These are phyloP conservation scores for Pteropus rufus DNA, from an alignment of 2,797 vertebrate genomes.

Conservation along the genomic window DNA sequence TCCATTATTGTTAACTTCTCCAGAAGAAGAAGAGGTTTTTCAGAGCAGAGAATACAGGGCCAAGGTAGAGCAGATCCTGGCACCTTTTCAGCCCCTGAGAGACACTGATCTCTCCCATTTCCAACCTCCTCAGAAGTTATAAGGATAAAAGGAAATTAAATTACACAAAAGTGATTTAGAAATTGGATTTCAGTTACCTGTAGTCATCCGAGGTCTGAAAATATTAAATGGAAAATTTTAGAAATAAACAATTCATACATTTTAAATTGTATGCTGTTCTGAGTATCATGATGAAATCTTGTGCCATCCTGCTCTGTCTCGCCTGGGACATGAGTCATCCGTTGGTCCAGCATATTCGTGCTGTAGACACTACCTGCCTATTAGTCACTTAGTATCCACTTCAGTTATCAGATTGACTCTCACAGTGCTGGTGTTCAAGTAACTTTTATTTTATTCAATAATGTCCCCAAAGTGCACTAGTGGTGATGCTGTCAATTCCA, in stretches of 20 bases:
- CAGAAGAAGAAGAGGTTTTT: background rate
- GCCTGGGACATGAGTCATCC: background rate
- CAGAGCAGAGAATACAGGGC: background rate
- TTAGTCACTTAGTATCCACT: background rate
- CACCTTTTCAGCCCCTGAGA: background rate
- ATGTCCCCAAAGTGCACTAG: background rate
- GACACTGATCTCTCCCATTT: background rate
- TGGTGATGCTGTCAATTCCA: background rate
- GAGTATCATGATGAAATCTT: background rate
- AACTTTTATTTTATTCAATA: background rate
- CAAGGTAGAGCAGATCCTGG: background rate
- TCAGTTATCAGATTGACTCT: background rate
- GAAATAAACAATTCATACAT: background rate
- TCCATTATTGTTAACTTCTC: background rate
- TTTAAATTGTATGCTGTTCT: background rate
- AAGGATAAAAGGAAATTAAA: conserved; percentile 14
- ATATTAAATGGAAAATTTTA: background rate
- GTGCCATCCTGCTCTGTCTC: background rate
- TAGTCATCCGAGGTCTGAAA: background rate
- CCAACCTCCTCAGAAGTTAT: background rate
- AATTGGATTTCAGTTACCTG: background rate
- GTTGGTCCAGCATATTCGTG: background rate
- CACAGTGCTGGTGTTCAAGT: background rate
- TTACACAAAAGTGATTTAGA: conserved; percentile 5
- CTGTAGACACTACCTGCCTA: background rate